These are phyloP conservation scores for Illadopsis cleaveri DNA, from an alignment of 2,113 vertebrate genomes.

Conservation along the genomic window DNA sequence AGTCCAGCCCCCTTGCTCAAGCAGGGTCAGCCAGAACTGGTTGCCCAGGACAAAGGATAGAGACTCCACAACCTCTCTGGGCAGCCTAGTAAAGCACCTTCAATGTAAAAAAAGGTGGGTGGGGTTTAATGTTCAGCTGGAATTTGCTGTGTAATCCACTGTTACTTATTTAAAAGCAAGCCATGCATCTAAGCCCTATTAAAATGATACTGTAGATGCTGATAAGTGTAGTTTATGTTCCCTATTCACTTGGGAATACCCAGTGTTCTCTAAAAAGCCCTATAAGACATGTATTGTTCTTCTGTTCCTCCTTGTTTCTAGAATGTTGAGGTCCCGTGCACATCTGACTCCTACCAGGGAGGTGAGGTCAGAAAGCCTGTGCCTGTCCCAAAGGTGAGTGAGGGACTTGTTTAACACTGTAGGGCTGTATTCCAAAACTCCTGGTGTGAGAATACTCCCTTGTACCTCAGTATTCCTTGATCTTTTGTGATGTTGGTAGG, in stretches of 20 bases:
- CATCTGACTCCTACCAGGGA: background rate
- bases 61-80: background rate
- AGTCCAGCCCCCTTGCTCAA: background rate
- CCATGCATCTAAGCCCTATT: background rate
- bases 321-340: background rate
- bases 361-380: background rate
- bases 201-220: background rate
- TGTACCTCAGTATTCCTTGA: background rate
- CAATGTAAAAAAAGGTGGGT: accelerated
- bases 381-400: background rate
- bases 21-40: background rate
- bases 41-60: background rate
- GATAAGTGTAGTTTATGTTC: background rate
- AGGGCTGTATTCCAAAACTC: background rate
- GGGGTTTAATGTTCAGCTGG: background rate
- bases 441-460: background rate
- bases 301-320: background rate
- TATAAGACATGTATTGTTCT: background rate
- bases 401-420: background rate
- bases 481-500: background rate
- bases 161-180: background rate
- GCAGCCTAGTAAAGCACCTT: background rate
- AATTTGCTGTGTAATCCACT: background rate
- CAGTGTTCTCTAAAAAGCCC: background rate
- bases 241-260: background rate